phyloP scores from a whole-genome alignment of 1,140 invertebrate genomes.

The honey bee (Apis mellifera) region Amel_HAv3.1 CM009935.2:3314001-3314500 shows the following conservation, averaged over 20 bases:
- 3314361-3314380: slow-evolving; percentile 32
- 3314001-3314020: no score
- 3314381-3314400: not conserved
- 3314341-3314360: slow-evolving; percentile 50
- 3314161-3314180: slow-evolving; percentile 11
- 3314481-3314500: no score
- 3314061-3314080: not conserved
- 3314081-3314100: not conserved
- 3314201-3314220: slow-evolving; percentile 66
- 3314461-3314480: no score
- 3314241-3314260: slow-evolving; percentile 64
- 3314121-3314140: slow-evolving; percentile 21
- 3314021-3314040: no score
- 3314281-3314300: slow-evolving; percentile 46
- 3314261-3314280: slow-evolving; percentile 50
- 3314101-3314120: not conserved
- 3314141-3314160: slow-evolving; percentile 23
- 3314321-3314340: slow-evolving; percentile 45
- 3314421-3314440: no score
- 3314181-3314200: slow-evolving; percentile 7
- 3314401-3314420: not conserved
- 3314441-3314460: no score
- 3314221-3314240: slow-evolving; percentile 55
- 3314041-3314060: not conserved
- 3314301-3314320: slow-evolving; percentile 51